Evolutionary conservation across 2,113 vertebrate species (phyloP).

Genomic region (Platysteira castanea): DNA sequence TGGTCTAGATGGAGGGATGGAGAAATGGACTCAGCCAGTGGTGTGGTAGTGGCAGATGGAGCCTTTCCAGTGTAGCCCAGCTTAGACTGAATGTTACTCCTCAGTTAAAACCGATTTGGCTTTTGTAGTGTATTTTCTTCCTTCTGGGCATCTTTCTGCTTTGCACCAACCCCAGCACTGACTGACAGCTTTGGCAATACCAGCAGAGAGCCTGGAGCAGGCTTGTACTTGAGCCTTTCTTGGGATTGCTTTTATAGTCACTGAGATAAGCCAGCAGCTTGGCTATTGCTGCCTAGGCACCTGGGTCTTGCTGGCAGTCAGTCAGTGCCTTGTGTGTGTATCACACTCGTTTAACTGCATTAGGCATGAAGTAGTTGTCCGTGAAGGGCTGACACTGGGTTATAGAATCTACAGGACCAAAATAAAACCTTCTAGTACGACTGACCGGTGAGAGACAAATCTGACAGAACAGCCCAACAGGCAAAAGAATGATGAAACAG

Average conservation of each 20-base stretch:
- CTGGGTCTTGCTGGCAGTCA: not conserved
- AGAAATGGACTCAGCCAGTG: not conserved
- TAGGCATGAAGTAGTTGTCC: not conserved
- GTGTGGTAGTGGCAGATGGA: not conserved
- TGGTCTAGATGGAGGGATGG: not conserved
- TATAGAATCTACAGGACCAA: conserved; percentile 25
- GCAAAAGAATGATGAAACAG: not conserved
- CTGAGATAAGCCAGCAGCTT: not conserved
- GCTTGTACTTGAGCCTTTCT: not conserved
- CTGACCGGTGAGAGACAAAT: not conserved
- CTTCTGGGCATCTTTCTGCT: not conserved
- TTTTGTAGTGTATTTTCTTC: not conserved
- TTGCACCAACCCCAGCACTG: not conserved
- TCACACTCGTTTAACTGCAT: not conserved
- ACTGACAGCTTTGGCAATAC: not conserved
- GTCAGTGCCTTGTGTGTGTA: not conserved
- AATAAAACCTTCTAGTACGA: not conserved
- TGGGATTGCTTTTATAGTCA: not conserved
- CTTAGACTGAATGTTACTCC: not conserved
- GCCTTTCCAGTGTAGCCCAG: not conserved
- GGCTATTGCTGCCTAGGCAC: not conserved
- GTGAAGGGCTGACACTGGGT: not conserved
- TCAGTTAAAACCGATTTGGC: not conserved
- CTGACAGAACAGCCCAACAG: not conserved
- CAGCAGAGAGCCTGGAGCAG: not conserved